Evolutionary conservation across 2,113 vertebrate species (phyloP).

Genomic region (Otolemur garnettii): DNA sequence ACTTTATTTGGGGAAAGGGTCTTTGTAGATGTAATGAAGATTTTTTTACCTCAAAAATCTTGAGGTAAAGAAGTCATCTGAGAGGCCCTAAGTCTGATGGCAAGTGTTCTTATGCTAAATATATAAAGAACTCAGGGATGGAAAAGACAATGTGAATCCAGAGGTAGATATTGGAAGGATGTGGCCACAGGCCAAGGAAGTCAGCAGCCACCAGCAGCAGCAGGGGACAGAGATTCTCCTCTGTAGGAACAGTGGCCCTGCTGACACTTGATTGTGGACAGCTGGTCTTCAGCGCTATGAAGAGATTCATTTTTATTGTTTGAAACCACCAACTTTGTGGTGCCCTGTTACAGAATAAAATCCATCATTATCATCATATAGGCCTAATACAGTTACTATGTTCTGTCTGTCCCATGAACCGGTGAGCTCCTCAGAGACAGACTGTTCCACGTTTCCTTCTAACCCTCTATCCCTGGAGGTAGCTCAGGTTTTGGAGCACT

Average conservation of each 20-base stretch:
- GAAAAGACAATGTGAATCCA: not conserved
- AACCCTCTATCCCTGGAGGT: not conserved
- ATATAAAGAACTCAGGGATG: not conserved
- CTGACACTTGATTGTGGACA: not conserved
- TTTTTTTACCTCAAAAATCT: not conserved
- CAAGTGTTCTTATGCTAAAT: not conserved
- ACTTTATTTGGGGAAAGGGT: not conserved
- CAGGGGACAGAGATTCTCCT: not conserved
- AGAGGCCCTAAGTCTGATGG: not conserved
- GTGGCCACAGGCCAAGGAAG: not conserved
- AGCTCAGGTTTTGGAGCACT: not conserved
- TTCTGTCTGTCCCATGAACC: not conserved
- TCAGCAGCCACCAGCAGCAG: not conserved
- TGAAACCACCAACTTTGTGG: not conserved
- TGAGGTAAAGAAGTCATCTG: not conserved
- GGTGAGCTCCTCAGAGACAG: not conserved
- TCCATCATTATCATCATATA: not conserved
- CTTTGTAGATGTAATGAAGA: not conserved
- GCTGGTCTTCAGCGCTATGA: not conserved
- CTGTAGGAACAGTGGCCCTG: not conserved
- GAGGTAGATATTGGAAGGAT: not conserved
- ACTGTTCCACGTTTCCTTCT: not conserved
- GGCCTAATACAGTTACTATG: not conserved
- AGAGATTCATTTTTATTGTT: not conserved
- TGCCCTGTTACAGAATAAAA: constrained; percentile 25